Percentiles rank a stretch among this genome's conserved stretches.
These are phyloP conservation scores for Stegodyphus dumicola DNA, from an alignment of 1,140 invertebrate genomes.

Conservation along the genomic window DNA sequence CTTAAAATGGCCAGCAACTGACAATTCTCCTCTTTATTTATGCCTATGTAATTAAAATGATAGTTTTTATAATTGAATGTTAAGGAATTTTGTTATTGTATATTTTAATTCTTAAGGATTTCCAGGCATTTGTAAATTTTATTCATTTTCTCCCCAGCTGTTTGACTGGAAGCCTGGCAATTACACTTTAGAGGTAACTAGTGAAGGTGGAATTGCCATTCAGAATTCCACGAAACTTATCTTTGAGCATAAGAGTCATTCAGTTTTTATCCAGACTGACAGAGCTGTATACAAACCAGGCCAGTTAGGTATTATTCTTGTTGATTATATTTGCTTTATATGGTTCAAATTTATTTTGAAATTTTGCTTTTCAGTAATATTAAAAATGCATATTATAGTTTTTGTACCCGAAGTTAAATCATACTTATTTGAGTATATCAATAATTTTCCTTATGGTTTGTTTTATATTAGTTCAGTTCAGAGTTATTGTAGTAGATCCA, in stretches of 20 bases:
- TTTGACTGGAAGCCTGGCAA: slow-evolving; percentile 79
- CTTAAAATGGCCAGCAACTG: too few relatives aligned
- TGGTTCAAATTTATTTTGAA: neutral
- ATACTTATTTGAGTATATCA: too few relatives aligned
- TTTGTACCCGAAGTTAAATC: too few relatives aligned
- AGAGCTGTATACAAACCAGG: slow-evolving; percentile 93
- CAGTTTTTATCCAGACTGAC: slow-evolving; percentile 93
- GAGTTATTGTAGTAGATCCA: slow-evolving; percentile 82
- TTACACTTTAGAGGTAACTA: slow-evolving; percentile 81
- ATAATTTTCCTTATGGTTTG: neutral
- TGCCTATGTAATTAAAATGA: too few relatives aligned
- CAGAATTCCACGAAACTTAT: slow-evolving; percentile 77
- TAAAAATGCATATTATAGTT: neutral
- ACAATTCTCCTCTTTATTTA: too few relatives aligned
- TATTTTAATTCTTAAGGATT: too few relatives aligned
- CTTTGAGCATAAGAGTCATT: slow-evolving; percentile 85
- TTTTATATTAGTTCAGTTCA: slow-evolving; percentile 77
- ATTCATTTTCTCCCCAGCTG: slow-evolving; percentile 69
- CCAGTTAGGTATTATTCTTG: slow-evolving; percentile 69
- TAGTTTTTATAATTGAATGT: too few relatives aligned
- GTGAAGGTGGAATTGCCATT: slow-evolving; percentile 80
- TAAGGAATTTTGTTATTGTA: too few relatives aligned
- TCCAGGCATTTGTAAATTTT: neutral
- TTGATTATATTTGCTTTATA: neutral
- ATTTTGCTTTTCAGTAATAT: neutral